These are phyloP conservation scores for Crossaster papposus DNA, from an alignment of 53 echinoderm and acorn worm genomes.

Conservation along the genomic window DNA sequence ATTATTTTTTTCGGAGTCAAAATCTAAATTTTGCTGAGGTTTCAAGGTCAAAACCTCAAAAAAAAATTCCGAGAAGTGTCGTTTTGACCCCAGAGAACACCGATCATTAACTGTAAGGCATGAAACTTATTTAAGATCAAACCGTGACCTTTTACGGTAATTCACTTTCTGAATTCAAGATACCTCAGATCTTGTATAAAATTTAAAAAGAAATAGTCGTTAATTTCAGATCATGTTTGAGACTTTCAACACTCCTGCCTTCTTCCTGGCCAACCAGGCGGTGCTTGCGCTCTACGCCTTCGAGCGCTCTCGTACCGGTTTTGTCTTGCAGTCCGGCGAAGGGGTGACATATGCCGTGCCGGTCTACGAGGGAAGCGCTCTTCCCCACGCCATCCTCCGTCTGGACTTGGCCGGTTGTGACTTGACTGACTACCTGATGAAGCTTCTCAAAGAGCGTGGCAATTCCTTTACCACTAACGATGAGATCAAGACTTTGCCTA, in stretches of 20 bases:
- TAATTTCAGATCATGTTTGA: conserved; percentile 85
- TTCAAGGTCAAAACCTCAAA: too few species aligned
- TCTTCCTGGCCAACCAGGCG: conserved; percentile 84
- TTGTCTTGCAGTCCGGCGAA: conserved; percentile 86
- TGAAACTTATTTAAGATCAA: too few species aligned
- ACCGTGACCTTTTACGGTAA: too few species aligned
- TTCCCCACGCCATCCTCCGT: conserved; percentile 93
- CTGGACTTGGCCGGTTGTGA: conserved; percentile 90
- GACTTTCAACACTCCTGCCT: conserved; percentile 86
- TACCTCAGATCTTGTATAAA: too few species aligned
- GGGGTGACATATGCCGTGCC: conserved; percentile 87
- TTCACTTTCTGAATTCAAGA: too few species aligned
- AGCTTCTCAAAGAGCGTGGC: conserved; percentile 89
- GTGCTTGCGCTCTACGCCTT: conserved; percentile 82
- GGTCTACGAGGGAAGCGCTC: conserved; percentile 83
- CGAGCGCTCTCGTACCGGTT: conserved; percentile 79
- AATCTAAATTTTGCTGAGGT: too few species aligned
- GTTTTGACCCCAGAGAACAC: too few species aligned
- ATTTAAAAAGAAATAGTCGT: neutral
- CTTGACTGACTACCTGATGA: conserved; percentile 94
- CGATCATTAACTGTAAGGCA: too few species aligned
- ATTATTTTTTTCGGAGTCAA: too few species aligned
- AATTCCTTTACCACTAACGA: conserved; percentile 96
- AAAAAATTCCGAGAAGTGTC: too few species aligned
- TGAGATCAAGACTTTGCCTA: conserved; percentile 17